Evolutionary conservation across 2,888 invertebrate species (phyloP).

Genomic region (Orchesella flavescens): DNA sequence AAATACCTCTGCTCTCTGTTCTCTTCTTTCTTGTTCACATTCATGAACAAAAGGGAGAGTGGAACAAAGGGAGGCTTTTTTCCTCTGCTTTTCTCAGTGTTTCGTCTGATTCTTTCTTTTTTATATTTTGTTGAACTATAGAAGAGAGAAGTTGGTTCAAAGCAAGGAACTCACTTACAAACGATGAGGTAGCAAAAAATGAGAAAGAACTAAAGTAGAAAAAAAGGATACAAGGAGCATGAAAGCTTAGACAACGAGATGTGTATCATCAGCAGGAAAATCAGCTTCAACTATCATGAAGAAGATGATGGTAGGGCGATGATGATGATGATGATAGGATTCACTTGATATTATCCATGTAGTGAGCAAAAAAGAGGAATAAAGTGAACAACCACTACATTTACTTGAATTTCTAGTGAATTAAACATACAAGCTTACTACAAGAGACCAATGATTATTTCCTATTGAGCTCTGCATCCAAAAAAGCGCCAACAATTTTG

Average conservation of each 20-base stretch:
- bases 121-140: too few relatives aligned
- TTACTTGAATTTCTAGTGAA: background rate
- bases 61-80: constrained; percentile 28
- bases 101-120: background rate
- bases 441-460: too few relatives aligned
- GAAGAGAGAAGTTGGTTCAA: background rate
- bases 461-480: too few relatives aligned
- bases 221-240: too few relatives aligned
- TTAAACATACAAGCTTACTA: too few relatives aligned
- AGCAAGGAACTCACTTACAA: background rate
- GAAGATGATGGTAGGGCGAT: background rate
- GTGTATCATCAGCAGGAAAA: background rate
- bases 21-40: background rate
- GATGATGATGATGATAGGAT: background rate
- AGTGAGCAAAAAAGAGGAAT: background rate
- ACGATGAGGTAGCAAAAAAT: background rate
- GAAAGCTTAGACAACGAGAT: too few relatives aligned
- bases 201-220: too few relatives aligned
- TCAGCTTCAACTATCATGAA: background rate
- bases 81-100: constrained; percentile 24
- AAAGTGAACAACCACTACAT: constrained; percentile 11
- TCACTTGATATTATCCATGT: constrained; percentile 38
- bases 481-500: too few relatives aligned
- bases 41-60: constrained; percentile 24
- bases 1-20: background rate